Base-by-base conservation (phyloP, 2,888 invertebrate species). In the Perizoma affinitatum region DNA sequence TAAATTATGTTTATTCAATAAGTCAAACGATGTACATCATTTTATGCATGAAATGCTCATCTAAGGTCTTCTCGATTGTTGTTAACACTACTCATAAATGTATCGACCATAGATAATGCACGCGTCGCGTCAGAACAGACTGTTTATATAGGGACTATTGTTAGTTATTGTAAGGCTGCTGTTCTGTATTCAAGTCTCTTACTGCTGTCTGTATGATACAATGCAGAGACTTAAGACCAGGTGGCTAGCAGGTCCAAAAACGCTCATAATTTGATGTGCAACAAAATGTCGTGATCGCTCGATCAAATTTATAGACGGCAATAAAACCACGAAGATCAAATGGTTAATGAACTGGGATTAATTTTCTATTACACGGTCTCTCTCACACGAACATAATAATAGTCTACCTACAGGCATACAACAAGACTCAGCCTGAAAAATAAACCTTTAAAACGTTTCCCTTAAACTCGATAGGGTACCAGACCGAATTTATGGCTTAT, bases 401-500 rank as follows among this genome's bases (percentile, higher is more conserved):
- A 50, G 35, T 8, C 51, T 45, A n/a, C 38, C 36, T 47, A 45
- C 58, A 62, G 22, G 22, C 43, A 65, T 40, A 51, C 52, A 64
- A 62, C 46, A 53, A 62, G 48, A 58, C 41, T 45, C 4, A 38
- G 44, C 35, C 48, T 33, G 43, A 60, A 59, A 63, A 69, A 55
- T 58, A 61, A 70, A 71, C 63, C 61, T 70, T 54, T 65, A 61
- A 67, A 66, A 58, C 62, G 66, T 72, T 75, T 73, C 72, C 75
- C 72, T 79, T 77, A 75, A 75, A 83, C 83, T 81, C 72, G 78
- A 76, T 73, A 66, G n/a, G n/a, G 73, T 66, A 71, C 72, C 74
- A 76, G 68, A 67, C 77, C 74, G 80, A 84, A 86, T 87, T 85
- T 84, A 86, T 83, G 82, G 77, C 78, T 84, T 75, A 87, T 88